These are phyloP conservation scores for Nymphalis polychloros DNA, from an alignment of 2,888 invertebrate species.

Conservation along the genomic window DNA sequence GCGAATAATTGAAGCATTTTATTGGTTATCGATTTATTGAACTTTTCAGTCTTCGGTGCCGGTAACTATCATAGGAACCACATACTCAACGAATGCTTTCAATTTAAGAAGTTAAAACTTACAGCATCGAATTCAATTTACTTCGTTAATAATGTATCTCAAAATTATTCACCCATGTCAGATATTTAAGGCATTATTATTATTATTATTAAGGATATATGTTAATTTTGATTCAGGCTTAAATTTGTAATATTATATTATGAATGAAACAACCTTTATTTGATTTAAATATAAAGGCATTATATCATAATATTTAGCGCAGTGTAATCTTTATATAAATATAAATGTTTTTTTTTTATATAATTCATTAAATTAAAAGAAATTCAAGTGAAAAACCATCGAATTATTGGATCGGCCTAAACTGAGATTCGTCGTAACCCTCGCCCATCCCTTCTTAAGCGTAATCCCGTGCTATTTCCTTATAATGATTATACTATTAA, in stretches of 20 bases:
- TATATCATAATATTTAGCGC: not conserved
- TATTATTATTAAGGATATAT: too few relatives aligned
- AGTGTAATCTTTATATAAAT: not conserved
- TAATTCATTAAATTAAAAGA: not conserved
- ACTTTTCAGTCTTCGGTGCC: constrained; percentile 1
- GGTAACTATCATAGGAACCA: not conserved
- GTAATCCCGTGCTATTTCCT: constrained; percentile 37
- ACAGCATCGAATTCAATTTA: not conserved
- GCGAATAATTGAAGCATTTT: constrained; percentile 2
- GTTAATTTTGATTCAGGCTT: too few relatives aligned
- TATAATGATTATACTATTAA: constrained; percentile 35
- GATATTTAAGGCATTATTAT: not conserved
- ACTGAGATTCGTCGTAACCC: constrained; percentile 22
- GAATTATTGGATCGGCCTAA: constrained; percentile 23
- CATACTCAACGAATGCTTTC: constrained; percentile 7
- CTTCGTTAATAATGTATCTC: not conserved
- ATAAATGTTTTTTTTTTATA: not conserved
- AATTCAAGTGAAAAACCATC: constrained; percentile 23
- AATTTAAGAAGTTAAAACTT: constrained; percentile 10
- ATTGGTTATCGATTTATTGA: constrained; percentile 6
- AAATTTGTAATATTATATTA: too few relatives aligned
- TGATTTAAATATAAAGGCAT: not conserved
- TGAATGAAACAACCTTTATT: not conserved
- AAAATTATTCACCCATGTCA: not conserved
- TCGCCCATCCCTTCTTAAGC: constrained; percentile 32